These are phyloP conservation scores for Agelas oroides DNA, from an alignment of 37 sponge, comb jelly and placozoan genomes.

Conservation along the genomic window DNA sequence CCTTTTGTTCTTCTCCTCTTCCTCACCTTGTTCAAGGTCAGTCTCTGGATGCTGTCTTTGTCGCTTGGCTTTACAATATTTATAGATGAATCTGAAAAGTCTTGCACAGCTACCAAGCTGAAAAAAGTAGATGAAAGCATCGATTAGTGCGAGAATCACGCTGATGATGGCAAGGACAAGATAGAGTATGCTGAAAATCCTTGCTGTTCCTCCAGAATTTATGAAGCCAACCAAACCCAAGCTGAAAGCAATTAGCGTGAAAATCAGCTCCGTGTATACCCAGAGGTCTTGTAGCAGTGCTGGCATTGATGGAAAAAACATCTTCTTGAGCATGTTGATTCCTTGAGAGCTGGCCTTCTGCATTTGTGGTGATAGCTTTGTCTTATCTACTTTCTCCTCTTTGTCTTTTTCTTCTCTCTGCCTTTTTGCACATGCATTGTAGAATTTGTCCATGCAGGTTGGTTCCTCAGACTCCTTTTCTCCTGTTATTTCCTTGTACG, in stretches of 20 bases:
- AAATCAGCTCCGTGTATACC: constrained; percentile 47
- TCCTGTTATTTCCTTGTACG: background rate
- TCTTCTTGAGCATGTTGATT: constrained; percentile 16
- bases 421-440: too few species aligned
- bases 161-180: constrained; percentile 24
- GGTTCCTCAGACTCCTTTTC: background rate
- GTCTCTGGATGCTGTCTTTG: background rate
- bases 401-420: background rate
- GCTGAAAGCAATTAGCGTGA: constrained; percentile 25
- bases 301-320: constrained; percentile 51
- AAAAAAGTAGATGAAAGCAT: constrained; percentile 58
- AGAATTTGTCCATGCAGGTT: background rate
- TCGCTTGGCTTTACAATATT: background rate
- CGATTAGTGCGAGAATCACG: constrained; percentile 36
- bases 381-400: background rate
- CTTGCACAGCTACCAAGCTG: constrained; percentile 43
- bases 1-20: background rate
- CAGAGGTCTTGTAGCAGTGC: constrained; percentile 43
- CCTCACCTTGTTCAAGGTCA: background rate
- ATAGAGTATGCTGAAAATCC: constrained; percentile 5
- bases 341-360: constrained; percentile 27
- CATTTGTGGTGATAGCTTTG: constrained; percentile 18
- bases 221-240: background rate
- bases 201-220: background rate
- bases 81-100: background rate